Percentiles rank a stretch among this genome's conserved stretches.
Conservation (phyloP, 2,113 vertebrate species). For the Myotis yumanensis region DNA sequence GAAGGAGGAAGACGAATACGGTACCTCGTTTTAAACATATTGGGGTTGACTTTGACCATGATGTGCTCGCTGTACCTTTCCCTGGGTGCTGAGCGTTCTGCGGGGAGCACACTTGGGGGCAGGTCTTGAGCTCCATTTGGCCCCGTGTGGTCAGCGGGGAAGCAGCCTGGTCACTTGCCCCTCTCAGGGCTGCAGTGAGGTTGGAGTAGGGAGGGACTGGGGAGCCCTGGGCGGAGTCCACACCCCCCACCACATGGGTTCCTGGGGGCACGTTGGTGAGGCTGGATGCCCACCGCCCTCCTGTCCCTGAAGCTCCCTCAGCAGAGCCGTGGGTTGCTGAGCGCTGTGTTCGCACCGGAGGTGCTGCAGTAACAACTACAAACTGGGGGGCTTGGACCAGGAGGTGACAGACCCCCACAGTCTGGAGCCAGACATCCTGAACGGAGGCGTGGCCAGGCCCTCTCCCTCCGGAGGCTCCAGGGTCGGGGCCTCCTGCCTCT, state of each 20-base stretch:
- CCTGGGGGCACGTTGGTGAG: fast-evolving
- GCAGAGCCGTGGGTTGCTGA: fast-evolving
- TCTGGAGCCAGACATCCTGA: background rate
- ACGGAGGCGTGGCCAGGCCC: fast-evolving
- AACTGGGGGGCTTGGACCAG: background rate
- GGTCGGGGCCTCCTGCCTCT: background rate
- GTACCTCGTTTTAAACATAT: constrained; percentile 44
- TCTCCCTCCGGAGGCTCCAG: too few species aligned
- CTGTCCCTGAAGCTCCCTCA: fast-evolving
- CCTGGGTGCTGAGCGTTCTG: background rate
- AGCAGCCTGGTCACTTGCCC: fast-evolving
- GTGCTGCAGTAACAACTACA: fast-evolving
- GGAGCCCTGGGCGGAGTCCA: background rate
- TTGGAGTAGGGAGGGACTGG: fast-evolving
- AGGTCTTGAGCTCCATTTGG: background rate
- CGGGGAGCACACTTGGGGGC: fast-evolving
- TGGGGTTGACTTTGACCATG: background rate
- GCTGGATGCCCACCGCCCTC: fast-evolving
- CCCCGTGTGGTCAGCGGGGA: fast-evolving
- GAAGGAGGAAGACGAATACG: constrained; percentile 9
- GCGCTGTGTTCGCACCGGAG: fast-evolving
- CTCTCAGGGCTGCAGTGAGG: background rate
- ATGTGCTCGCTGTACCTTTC: fast-evolving
- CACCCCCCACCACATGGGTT: fast-evolving
- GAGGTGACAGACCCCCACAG: fast-evolving